Base-by-base conservation (phyloP, 2,888 invertebrate genomes). In the Miltochrista miniata region DNA sequence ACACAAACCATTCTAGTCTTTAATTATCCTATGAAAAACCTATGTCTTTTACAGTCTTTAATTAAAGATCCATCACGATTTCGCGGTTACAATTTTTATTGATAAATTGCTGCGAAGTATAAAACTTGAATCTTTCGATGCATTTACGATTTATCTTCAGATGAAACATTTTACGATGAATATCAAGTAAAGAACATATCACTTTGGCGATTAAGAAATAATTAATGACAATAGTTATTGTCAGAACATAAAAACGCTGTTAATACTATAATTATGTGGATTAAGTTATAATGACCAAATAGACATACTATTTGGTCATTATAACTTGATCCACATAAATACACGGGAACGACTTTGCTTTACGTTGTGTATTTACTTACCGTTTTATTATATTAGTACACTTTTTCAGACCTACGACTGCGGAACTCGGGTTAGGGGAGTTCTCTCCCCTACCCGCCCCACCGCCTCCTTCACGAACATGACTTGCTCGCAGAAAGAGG, bases 81-180 rank as follows among this genome's bases (percentile, higher is more conserved):
- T 12, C 37, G 35, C 14, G 8, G 37, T 38, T 18, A 35, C 12
- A 35, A 14, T 8, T 43, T 43, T 43, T 43, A 43, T 43, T 34
- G 34, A 35, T 34, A 34, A 43, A 43, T 55, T 45, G 42, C 45
- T 37, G 30, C 57, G 53, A 31, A 43, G n/a, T n/a, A 34, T 40
- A 43, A 43, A 43, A 34, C 4, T n/a, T 14, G 4, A 1, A 41
- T 43, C 43, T 12, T 44, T 7, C 13, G 29, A 29, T 30, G 29
- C 40, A 13, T 29, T 45, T 36, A 36, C 34, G 29, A 35, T 12
- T 37, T 15, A 35, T 58, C 59, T 69, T 59, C 5, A 7, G 5
- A 29, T 35, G 24, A 29, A 35, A 35, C 24, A 29, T 24, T 40
- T 24, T 31, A 31, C 31, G 15, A 15, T 14, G 31, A 14, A 14